Evolutionary conservation across 2,888 invertebrate genomes (phyloP).

Genomic region (Campoletis raptor): DNA sequence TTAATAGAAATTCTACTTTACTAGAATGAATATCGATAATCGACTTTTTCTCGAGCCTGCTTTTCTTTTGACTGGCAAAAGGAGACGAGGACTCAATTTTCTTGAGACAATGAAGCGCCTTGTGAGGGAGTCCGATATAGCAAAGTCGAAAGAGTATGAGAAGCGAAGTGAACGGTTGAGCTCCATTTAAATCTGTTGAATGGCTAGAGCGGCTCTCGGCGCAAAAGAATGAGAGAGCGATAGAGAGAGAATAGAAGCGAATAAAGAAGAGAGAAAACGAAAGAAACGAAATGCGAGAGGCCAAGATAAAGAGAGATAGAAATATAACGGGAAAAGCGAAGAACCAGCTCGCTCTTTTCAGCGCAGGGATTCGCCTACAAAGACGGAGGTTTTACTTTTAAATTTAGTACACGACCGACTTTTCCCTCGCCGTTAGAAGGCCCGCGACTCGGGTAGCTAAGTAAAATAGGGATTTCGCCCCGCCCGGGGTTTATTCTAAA

Average conservation of each 20-base stretch:
- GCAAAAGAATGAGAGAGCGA: constrained; percentile 29
- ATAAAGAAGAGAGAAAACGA: constrained; percentile 13
- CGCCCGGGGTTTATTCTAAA: constrained; percentile 77
- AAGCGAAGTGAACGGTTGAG: constrained; percentile 68
- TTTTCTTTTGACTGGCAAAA: constrained; percentile 21
- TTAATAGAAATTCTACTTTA: constrained; percentile 28
- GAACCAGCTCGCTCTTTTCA: constrained; percentile 78
- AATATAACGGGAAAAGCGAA: constrained; percentile 41
- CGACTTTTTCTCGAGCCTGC: constrained; percentile 29
- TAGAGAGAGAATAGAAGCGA: constrained; percentile 19
- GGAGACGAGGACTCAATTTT: constrained; percentile 67
- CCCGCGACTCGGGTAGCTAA: constrained; percentile 73
- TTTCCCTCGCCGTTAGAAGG: constrained; percentile 68
- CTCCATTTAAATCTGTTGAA: constrained; percentile 82
- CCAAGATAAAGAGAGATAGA: constrained; percentile 18
- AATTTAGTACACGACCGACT: constrained; percentile 82
- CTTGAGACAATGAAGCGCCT: constrained; percentile 71
- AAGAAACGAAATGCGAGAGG: constrained; percentile 24
- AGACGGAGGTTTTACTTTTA: constrained; percentile 83
- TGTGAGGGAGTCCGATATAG: constrained; percentile 45
- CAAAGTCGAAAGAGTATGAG: constrained; percentile 57
- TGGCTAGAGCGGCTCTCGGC: constrained; percentile 72
- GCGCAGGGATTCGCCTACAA: constrained; percentile 81
- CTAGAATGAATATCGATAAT: constrained; percentile 47
- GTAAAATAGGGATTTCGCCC: constrained; percentile 82